phyloP scores from a whole-genome alignment of 2,888 invertebrate genomes.

The Merodon equestris region DNA sequence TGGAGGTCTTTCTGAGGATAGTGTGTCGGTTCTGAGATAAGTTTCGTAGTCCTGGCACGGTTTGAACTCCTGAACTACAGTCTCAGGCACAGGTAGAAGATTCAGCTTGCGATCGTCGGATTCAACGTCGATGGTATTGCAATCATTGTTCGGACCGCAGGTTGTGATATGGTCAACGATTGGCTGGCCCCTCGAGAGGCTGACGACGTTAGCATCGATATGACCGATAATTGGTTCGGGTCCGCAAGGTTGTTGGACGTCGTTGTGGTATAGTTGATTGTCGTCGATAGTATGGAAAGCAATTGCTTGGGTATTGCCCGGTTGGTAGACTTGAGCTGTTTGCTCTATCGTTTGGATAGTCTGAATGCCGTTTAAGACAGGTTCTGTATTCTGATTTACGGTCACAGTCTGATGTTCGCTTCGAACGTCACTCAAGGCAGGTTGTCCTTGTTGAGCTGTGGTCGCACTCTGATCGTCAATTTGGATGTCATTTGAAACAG shows the following conservation, averaged over 20 bases:
- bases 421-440: too few relatives aligned
- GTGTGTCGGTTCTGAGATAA: neutral
- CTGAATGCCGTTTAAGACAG: too few relatives aligned
- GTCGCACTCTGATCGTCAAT: too few relatives aligned
- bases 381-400: too few relatives aligned
- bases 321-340: too few relatives aligned
- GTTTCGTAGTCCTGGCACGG: too few relatives aligned
- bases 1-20: conserved; percentile 8
- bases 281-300: conserved; percentile 11
- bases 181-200: conserved; percentile 25
- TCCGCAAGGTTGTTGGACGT: conserved; percentile 9
- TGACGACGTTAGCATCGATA: conserved; percentile 26
- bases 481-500: too few relatives aligned
- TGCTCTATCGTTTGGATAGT: too few relatives aligned
- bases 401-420: too few relatives aligned
- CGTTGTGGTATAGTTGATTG: neutral
- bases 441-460: too few relatives aligned
- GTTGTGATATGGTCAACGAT: conserved; percentile 37
- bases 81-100: neutral
- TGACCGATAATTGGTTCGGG: conserved; percentile 49
- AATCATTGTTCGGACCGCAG: conserved; percentile 43
- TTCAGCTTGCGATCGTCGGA: conserved; percentile 28
- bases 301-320: conserved; percentile 6
- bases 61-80: neutral
- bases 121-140: conserved; percentile 33